A percentile compares a stretch with the other conserved stretches of the same genome.
Evolutionary conservation across 2,113 vertebrate genomes (phyloP).

Genomic region (Lepidothrix coronata): DNA sequence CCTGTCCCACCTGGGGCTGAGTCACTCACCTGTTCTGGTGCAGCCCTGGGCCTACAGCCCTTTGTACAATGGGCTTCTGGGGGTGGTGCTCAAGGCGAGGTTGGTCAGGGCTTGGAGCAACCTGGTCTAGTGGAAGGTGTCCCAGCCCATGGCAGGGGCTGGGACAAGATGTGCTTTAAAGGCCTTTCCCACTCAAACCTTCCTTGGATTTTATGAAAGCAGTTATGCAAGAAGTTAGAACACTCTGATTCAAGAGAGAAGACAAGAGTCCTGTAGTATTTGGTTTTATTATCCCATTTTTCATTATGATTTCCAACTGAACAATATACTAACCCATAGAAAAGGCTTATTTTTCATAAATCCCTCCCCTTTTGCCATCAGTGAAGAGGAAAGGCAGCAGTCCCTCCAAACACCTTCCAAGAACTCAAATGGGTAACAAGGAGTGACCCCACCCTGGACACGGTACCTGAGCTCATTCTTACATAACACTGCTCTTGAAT

Average conservation of each 20-base stretch:
- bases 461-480: neutral
- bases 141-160: neutral
- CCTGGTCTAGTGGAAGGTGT: rapidly evolving
- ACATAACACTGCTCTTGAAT: rapidly evolving
- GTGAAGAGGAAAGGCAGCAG: neutral
- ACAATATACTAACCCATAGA: neutral
- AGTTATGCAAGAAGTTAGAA: neutral
- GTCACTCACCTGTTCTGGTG: rapidly evolving
- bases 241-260: too few relatives aligned
- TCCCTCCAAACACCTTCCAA: rapidly evolving
- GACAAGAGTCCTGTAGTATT: neutral
- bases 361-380: neutral
- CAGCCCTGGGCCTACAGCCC: rapidly evolving
- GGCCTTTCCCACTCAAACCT: too few relatives aligned
- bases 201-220: neutral
- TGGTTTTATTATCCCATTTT: neutral
- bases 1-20: neutral
- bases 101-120: neutral
- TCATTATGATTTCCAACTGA: neutral
- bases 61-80: rapidly evolving
- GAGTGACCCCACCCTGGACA: neutral
- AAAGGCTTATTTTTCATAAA: neutral
- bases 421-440: rapidly evolving
- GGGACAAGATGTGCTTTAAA: rapidly evolving
- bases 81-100: neutral